A percentile compares a stretch with the other conserved stretches of the same genome.
phyloP scores from a whole-genome alignment of 1,140 invertebrate species.

The Lepidotrigona ventralis region DNA sequence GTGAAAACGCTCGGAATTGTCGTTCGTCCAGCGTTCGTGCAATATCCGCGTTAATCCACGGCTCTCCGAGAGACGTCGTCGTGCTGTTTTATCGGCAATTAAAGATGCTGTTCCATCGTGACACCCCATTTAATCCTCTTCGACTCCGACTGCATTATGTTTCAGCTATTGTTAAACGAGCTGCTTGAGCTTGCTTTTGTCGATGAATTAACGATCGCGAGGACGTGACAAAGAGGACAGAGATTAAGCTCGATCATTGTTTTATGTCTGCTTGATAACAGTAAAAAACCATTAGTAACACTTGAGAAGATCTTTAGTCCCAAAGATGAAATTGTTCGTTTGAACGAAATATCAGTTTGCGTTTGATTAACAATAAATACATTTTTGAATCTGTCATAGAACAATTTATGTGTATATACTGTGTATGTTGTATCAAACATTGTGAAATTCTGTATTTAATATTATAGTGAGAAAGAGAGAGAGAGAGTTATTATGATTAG shows the following conservation, averaged over 20 bases:
- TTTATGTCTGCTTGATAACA: not conserved
- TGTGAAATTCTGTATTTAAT: too few species aligned
- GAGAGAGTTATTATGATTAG: too few species aligned
- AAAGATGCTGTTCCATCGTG: not conserved
- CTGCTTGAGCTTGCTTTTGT: constrained; percentile 4
- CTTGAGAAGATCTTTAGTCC: too few species aligned
- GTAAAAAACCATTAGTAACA: not conserved
- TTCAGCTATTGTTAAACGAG: constrained; percentile 2
- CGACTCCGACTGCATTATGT: not conserved
- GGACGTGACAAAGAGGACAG: not conserved
- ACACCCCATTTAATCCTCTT: not conserved
- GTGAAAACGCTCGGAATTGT: not conserved
- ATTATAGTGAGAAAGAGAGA: too few species aligned
- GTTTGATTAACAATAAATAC: too few species aligned
- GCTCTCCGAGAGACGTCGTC: not conserved
- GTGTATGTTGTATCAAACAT: too few species aligned
- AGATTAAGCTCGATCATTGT: not conserved
- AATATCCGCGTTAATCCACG: not conserved
- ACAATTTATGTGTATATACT: too few species aligned
- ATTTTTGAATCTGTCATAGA: too few species aligned
- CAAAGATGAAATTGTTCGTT: too few species aligned
- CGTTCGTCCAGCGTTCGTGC: not conserved
- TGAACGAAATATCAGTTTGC: too few species aligned
- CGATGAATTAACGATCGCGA: not conserved
- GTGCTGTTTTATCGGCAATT: constrained; percentile 1